A percentile compares a stretch with the other conserved stretches of the same genome.
Evolutionary conservation across 2,888 invertebrate genomes (phyloP).

Genomic region (Enchytraeus crypticus): DNA sequence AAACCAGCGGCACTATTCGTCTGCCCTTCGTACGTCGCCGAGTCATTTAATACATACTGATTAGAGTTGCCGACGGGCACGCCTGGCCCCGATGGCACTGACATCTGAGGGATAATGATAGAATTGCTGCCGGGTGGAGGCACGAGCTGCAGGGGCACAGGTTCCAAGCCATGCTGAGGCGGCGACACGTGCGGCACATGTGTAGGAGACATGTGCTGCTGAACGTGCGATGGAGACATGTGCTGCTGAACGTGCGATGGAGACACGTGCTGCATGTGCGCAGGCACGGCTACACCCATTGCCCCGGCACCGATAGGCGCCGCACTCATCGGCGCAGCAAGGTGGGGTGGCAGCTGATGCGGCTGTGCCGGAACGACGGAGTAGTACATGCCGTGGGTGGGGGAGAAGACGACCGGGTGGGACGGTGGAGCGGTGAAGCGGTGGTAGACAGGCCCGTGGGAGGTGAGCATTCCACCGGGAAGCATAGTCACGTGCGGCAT

Average conservation of each 20-base stretch:
- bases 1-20: too few relatives aligned
- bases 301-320: neutral
- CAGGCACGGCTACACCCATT: neutral
- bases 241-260: neutral
- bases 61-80: too few relatives aligned
- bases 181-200: neutral
- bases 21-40: too few relatives aligned
- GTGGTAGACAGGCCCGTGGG: neutral
- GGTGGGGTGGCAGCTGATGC: neutral
- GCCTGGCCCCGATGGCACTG: too few relatives aligned
- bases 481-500: neutral
- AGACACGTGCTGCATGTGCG: neutral
- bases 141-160: too few relatives aligned
- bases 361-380: neutral
- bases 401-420: neutral
- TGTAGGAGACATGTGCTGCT: neutral
- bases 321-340: neutral
- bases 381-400: neutral
- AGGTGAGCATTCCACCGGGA: neutral
- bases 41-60: too few relatives aligned
- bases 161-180: too few relatives aligned
- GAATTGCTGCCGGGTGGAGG: too few relatives aligned
- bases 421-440: neutral
- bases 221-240: neutral
- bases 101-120: too few relatives aligned